Evolutionary conservation across 2,113 vertebrate genomes (phyloP).

Genomic region (Alligator sinensis): DNA sequence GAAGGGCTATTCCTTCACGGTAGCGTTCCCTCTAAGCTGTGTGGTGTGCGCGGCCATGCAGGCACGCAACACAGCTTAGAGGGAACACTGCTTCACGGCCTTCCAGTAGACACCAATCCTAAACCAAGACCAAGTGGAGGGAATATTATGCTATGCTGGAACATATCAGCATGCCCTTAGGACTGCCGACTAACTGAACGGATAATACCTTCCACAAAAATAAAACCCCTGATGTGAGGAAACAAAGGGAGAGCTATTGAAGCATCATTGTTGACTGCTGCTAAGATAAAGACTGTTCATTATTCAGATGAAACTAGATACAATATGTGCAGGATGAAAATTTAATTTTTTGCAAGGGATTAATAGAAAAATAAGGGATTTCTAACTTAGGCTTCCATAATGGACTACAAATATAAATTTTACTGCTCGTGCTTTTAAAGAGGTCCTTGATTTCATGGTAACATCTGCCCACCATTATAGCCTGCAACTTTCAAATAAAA

Average conservation of each 20-base stretch:
- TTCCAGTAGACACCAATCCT: neutral
- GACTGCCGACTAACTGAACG: neutral
- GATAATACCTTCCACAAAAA: conserved; percentile 1
- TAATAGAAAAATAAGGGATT: conserved; percentile 43
- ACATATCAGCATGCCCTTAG: neutral
- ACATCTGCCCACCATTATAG: conserved; percentile 27
- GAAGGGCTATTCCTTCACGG: neutral
- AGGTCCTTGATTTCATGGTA: conserved; percentile 20
- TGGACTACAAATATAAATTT: conserved; percentile 42
- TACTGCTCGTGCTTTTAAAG: conserved; percentile 20
- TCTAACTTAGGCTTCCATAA: conserved; percentile 37
- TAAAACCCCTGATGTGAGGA: neutral
- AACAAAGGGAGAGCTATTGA: neutral
- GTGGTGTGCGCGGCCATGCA: too few relatives aligned
- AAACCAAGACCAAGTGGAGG: neutral
- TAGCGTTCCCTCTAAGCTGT: neutral
- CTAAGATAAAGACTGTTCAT: neutral
- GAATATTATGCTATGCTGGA: neutral
- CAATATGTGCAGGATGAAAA: neutral
- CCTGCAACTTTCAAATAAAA: neutral
- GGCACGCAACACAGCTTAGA: too few relatives aligned
- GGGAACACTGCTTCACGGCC: too few relatives aligned
- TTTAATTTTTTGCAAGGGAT: conserved; percentile 37
- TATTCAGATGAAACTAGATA: conserved; percentile 11
- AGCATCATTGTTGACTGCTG: neutral